phyloP scores from a whole-genome alignment of 2,888 invertebrate species.

The Amphimallon solstitiale region DNA sequence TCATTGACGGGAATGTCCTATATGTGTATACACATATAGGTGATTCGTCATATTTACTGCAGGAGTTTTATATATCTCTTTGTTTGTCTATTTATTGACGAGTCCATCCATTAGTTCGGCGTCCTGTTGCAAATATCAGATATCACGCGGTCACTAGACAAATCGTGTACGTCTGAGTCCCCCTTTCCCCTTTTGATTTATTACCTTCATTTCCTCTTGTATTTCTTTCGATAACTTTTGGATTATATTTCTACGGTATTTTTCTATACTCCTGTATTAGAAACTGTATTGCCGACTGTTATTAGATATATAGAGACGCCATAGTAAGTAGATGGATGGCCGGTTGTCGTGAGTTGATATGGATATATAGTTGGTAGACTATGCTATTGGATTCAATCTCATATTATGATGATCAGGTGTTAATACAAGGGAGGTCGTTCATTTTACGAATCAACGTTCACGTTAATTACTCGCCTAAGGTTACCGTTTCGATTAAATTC shows the following conservation, averaged over 20 bases:
- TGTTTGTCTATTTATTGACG: slow-evolving; percentile 57
- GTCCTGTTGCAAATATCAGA: slow-evolving; percentile 62
- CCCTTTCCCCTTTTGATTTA: slow-evolving; percentile 61
- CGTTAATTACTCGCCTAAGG: slow-evolving; percentile 59
- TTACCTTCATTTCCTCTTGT: slow-evolving; percentile 60
- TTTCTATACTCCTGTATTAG: slow-evolving; percentile 26
- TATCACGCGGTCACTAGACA: slow-evolving; percentile 61
- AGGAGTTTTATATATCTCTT: slow-evolving; percentile 41
- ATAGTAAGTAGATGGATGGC: slow-evolving; percentile 10
- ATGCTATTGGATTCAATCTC: slow-evolving; percentile 31
- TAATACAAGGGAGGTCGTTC: slow-evolving; percentile 52
- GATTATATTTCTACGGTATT: slow-evolving; percentile 38
- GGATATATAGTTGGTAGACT: slow-evolving; percentile 10
- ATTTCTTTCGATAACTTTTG: slow-evolving; percentile 40
- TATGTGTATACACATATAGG: slow-evolving; percentile 6
- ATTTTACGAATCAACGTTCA: slow-evolving; percentile 62
- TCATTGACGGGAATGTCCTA: slow-evolving; percentile 7
- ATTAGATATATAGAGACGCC: slow-evolving; percentile 8
- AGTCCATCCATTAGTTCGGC: slow-evolving; percentile 61
- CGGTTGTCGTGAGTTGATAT: not conserved
- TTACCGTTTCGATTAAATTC: slow-evolving; percentile 43
- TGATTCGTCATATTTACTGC: slow-evolving; percentile 46
- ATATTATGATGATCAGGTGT: slow-evolving; percentile 43
- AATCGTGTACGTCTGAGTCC: slow-evolving; percentile 53
- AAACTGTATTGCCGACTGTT: not conserved